These are phyloP conservation scores for Periophthalmodon schlosseri DNA, from an alignment of 2,113 vertebrate species.

Conservation along the genomic window DNA sequence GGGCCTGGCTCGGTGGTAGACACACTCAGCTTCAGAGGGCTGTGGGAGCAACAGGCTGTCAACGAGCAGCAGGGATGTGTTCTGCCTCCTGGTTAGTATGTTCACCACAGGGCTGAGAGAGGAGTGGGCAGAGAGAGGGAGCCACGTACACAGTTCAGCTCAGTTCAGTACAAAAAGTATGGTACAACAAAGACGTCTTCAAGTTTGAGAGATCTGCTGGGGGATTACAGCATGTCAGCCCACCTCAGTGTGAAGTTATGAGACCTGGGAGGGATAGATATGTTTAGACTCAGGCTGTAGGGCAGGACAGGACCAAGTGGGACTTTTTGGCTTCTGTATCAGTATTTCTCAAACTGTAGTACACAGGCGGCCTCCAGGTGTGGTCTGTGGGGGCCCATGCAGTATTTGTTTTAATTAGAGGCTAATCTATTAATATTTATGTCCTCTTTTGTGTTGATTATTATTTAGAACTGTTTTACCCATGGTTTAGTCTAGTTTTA, in stretches of 20 bases:
- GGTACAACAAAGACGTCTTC: constrained; percentile 18
- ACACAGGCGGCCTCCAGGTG: too few species aligned
- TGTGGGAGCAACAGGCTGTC: constrained; percentile 57
- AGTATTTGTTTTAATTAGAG: too few species aligned
- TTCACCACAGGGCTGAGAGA: constrained; percentile 27
- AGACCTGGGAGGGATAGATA: not conserved
- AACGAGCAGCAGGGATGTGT: constrained; percentile 64
- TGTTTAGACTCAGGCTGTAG: not conserved
- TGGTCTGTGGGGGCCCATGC: too few species aligned
- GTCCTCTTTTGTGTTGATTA: too few species aligned
- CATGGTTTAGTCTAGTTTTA: too few species aligned
- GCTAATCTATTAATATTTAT: too few species aligned
- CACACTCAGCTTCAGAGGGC: constrained; percentile 43
- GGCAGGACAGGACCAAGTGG: not conserved
- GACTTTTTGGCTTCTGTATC: too few species aligned
- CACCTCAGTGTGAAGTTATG: not conserved
- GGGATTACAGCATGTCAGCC: constrained; percentile 22
- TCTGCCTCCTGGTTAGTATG: constrained; percentile 48
- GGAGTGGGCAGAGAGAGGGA: constrained; percentile 50
- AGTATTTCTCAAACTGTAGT: too few species aligned
- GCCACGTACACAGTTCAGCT: constrained; percentile 13
- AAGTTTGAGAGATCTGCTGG: constrained; percentile 21
- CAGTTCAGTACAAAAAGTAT: constrained; percentile 20
- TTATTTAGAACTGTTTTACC: too few species aligned
- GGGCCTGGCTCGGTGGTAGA: constrained; percentile 43